These are phyloP conservation scores for Puffinus mauretanicus DNA, from an alignment of 2,113 vertebrate species.

Conservation along the genomic window DNA sequence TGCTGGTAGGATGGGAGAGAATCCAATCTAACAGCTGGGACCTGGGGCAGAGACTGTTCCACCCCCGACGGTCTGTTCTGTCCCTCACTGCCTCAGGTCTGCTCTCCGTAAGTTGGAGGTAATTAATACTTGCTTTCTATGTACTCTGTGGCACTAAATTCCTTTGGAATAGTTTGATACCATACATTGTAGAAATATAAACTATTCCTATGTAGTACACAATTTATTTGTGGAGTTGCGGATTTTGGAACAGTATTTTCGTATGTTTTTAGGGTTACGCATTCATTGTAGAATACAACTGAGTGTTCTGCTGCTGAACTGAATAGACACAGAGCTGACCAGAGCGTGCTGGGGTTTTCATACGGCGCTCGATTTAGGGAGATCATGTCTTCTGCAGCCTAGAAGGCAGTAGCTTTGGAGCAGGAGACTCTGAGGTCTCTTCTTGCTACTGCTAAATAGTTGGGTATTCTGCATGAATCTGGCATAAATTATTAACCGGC, in stretches of 20 bases:
- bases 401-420: not conserved
- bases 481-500: not conserved
- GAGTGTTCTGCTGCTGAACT: not conserved
- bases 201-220: not conserved
- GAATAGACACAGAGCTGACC: not conserved
- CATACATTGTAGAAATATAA: not conserved
- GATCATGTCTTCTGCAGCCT: not conserved
- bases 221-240: not conserved
- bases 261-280: not conserved
- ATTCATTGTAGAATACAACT: not conserved
- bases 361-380: rapidly evolving
- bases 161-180: not conserved
- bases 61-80: rapidly evolving
- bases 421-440: not conserved
- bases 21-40: not conserved
- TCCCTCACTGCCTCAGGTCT: not conserved
- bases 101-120: not conserved
- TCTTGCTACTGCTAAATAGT: not conserved
- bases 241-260: not conserved
- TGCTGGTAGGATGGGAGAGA: not conserved
- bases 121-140: not conserved
- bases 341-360: not conserved
- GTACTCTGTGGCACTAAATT: not conserved
- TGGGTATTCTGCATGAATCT: not conserved
- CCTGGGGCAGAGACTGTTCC: not conserved